Evolutionary conservation across 2,888 invertebrate genomes (phyloP).

Genomic region (Andrena trimmerana): DNA sequence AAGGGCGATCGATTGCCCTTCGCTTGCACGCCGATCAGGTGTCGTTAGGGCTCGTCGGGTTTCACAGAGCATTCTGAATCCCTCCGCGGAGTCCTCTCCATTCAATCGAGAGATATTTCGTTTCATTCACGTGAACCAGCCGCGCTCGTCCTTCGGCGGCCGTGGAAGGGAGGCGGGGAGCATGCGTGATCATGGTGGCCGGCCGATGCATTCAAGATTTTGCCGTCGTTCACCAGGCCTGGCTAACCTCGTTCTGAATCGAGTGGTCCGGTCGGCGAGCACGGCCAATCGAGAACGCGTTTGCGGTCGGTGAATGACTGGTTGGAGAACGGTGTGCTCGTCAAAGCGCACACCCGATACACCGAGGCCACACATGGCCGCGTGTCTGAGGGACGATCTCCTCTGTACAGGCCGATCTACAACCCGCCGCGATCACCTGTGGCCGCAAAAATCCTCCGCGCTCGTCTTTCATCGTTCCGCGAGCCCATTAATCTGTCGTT

Average conservation of each 20-base stretch:
- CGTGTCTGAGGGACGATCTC: constrained; percentile 19
- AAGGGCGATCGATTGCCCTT: neutral
- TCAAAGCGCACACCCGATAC: constrained; percentile 68
- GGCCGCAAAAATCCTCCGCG: constrained; percentile 17
- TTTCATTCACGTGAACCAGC: constrained; percentile 35
- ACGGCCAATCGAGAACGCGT: constrained; percentile 70
- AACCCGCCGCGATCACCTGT: neutral
- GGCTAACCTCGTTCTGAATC: constrained; percentile 73
- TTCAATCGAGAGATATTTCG: constrained; percentile 1
- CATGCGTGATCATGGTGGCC: constrained; percentile 57
- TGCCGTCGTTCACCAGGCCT: constrained; percentile 49
- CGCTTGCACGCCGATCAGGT: neutral
- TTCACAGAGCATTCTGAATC: neutral
- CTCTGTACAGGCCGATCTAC: constrained; percentile 35
- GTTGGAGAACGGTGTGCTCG: constrained; percentile 63
- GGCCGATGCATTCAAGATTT: constrained; percentile 61
- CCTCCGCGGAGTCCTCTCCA: neutral
- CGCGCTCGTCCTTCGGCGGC: constrained; percentile 6
- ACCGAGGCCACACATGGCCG: constrained; percentile 42
- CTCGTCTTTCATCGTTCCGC: neutral
- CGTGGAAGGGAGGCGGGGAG: constrained; percentile 14
- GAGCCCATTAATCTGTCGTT: neutral
- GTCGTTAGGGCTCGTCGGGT: neutral
- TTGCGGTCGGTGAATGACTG: constrained; percentile 72
- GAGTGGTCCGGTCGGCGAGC: constrained; percentile 71